These are phyloP conservation scores for Lutraria lutraria DNA, from an alignment of 2,888 invertebrate species.

Conservation along the genomic window DNA sequence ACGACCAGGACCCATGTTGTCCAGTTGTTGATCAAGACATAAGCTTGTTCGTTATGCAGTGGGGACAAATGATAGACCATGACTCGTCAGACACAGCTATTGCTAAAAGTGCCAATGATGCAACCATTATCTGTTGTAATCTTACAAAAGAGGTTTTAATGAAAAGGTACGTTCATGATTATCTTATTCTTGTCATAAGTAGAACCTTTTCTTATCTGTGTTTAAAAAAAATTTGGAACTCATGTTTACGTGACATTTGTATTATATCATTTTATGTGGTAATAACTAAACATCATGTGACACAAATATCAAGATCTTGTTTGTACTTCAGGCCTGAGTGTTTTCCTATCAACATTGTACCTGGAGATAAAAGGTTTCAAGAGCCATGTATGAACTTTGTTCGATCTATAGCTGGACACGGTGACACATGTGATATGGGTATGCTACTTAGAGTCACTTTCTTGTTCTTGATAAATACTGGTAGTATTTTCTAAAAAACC, in stretches of 20 bases:
- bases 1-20: conserved; percentile 68
- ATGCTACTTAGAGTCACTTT: conserved; percentile 10
- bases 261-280: too few relatives aligned
- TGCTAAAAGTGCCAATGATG: conserved; percentile 65
- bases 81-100: conserved; percentile 71
- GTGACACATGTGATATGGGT: conserved; percentile 76
- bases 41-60: conserved; percentile 71
- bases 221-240: too few relatives aligned
- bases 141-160: conserved; percentile 59
- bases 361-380: conserved; percentile 73
- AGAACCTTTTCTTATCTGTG: too few relatives aligned
- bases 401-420: conserved; percentile 76
- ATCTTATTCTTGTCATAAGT: not conserved
- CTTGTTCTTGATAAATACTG: too few relatives aligned
- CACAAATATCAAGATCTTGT: not conserved
- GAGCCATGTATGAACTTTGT: conserved; percentile 78
- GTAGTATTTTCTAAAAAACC: too few relatives aligned
- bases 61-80: conserved; percentile 73
- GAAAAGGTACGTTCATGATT: conserved; percentile 36
- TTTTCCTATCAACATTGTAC: conserved; percentile 79
- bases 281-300: too few relatives aligned
- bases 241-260: too few relatives aligned
- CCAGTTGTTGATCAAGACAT: conserved; percentile 65
- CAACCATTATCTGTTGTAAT: conserved; percentile 69
- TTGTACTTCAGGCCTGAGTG: conserved; percentile 68